Percentiles rank a stretch among this genome's conserved stretches.
Conservation (phyloP, 2,888 invertebrate genomes). For the Argynnis bischoffii region DNA sequence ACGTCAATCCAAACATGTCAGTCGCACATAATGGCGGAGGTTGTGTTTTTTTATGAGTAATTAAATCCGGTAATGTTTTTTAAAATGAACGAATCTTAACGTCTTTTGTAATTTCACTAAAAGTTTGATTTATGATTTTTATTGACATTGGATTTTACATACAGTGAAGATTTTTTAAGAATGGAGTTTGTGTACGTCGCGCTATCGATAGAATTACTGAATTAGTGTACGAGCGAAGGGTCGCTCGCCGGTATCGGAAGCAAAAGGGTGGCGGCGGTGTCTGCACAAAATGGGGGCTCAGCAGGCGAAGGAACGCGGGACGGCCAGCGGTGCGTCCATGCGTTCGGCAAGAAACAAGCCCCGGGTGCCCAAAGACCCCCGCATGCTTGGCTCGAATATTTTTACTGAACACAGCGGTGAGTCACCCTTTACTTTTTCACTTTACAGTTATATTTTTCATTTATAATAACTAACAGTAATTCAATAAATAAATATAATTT, state of each 20-base stretch:
- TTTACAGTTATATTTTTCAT: neutral
- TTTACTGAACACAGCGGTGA: constrained; percentile 97
- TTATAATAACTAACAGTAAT: constrained; percentile 1
- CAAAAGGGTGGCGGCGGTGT: constrained; percentile 85
- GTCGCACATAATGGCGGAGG: constrained; percentile 73
- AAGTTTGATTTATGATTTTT: constrained; percentile 22
- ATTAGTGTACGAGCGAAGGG: constrained; percentile 55
- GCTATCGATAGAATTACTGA: constrained; percentile 60
- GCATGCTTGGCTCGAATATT: constrained; percentile 93
- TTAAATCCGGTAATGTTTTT: constrained; percentile 55
- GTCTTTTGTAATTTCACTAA: constrained; percentile 37
- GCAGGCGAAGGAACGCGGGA: constrained; percentile 94
- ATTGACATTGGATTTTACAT: constrained; percentile 29
- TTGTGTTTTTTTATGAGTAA: constrained; percentile 61
- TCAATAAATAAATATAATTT: neutral
- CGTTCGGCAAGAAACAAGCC: constrained; percentile 89
- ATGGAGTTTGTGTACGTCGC: constrained; percentile 57
- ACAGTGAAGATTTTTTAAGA: constrained; percentile 36
- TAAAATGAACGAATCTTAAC: constrained; percentile 43
- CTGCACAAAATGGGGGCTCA: constrained; percentile 91
- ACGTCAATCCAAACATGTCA: constrained; percentile 71
- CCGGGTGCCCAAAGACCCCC: constrained; percentile 90
- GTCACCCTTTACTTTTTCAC: constrained; percentile 54
- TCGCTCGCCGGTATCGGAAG: constrained; percentile 68
- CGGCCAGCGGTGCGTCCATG: constrained; percentile 87